Evolutionary conservation across 2,797 vertebrate species (phyloP).

Genomic region (Lagocephalus sceleratus): DNA sequence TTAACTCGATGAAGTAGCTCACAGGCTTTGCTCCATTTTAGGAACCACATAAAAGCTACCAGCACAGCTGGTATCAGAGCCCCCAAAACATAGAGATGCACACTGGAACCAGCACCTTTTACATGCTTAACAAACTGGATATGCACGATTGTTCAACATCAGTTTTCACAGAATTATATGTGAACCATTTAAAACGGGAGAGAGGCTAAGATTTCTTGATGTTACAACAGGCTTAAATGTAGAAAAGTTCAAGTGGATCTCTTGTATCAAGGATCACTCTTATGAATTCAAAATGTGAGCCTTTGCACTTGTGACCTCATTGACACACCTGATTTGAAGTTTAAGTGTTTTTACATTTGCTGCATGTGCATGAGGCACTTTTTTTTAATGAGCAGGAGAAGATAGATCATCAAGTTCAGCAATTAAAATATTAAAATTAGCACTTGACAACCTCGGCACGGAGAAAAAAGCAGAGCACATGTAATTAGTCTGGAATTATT

Average conservation of each 20-base stretch:
- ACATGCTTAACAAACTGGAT: too few species aligned
- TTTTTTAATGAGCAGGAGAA: slow-evolving; percentile 47
- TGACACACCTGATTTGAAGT: slow-evolving; percentile 47
- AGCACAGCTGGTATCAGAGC: neutral
- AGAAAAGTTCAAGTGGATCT: slow-evolving; percentile 4
- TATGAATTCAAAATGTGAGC: slow-evolving; percentile 24
- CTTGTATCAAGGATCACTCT: slow-evolving; percentile 16
- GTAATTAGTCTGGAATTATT: slow-evolving; percentile 45
- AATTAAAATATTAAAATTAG: slow-evolving; percentile 38
- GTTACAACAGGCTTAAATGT: slow-evolving; percentile 4
- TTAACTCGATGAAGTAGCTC: neutral
- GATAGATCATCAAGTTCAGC: slow-evolving; percentile 57
- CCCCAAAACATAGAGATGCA: too few species aligned
- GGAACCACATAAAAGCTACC: neutral
- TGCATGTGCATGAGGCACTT: slow-evolving; percentile 65
- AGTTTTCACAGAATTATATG: too few species aligned
- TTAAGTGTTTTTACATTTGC: slow-evolving; percentile 54
- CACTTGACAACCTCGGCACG: slow-evolving; percentile 27
- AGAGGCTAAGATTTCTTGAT: too few species aligned
- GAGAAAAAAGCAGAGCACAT: too few species aligned
- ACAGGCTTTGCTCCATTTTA: neutral
- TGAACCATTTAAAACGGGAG: too few species aligned
- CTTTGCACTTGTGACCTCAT: slow-evolving; percentile 41
- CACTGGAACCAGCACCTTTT: too few species aligned
- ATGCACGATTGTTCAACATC: too few species aligned